Evolutionary conservation across 2,888 invertebrate genomes (phyloP), one percentile per base, ranked within the genome.

Genomic region (Drosophila borborema): DNA sequence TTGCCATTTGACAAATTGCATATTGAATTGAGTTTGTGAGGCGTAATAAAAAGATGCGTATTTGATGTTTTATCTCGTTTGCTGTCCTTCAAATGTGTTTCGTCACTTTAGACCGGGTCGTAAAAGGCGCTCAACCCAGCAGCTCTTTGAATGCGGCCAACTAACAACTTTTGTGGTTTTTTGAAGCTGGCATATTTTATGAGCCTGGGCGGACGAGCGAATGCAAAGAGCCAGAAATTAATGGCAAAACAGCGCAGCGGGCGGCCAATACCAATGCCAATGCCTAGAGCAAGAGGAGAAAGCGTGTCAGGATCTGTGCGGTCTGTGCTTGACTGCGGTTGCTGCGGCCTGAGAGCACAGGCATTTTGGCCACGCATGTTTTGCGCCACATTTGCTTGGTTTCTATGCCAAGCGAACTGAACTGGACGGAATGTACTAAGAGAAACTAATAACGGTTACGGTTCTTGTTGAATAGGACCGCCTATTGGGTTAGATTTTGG

Each of bases 111-210:
- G 65, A 77, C 59, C 72, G 60, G 46, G 53, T 38, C 72, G 49
- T 78, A 68, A 72, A 78, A 62, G 20, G 28, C 56, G 36, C 36
- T 40, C 31, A 64, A 53, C 28, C 31, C 64, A 48, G 58, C 58
- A 70, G n/a, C 46, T 59, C 38, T 74, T 58, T 59, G 36, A 68
- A 58, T 65, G 55, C 56, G 63, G 48, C 59, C 64, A 49, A 64
- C 51, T 77, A 77, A 78, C 74, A 81, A 64, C 74, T 66, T 80
- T 73, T 81, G 79, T 54, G 82, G 77, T 70, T 68, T 65, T 68
- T 65, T 20, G 77, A 48, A 49, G 31, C 49, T 60, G 68, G 77
- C 77, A 86, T 86, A 81, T 73, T 83, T 85, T 84, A 86, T 84
- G 82, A 64, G 67, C 66, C 51, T 67, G 53, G 56, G 46, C 34